Percentiles rank a stretch among this genome's conserved stretches.
phyloP scores from a whole-genome alignment of 1,140 invertebrate species.

The Paraescarpia echinospica region DNA sequence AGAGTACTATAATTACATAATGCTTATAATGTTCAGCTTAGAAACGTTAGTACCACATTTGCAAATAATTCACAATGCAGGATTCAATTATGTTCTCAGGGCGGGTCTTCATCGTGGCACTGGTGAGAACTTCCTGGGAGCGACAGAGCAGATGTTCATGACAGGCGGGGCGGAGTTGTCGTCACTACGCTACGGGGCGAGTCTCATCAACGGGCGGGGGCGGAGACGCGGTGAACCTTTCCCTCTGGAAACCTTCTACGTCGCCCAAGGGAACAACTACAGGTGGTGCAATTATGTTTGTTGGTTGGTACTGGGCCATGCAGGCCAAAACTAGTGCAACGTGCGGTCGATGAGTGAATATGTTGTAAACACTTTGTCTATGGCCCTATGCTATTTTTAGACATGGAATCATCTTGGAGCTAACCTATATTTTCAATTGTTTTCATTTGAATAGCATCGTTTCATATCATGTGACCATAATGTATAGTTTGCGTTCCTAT shows the following conservation, averaged over 20 bases:
- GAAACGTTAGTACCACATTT: not conserved
- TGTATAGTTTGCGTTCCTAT: no score
- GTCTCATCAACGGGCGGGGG: constrained; percentile 13
- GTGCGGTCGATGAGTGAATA: no score
- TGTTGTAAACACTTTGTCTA: no score
- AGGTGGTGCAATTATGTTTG: not conserved
- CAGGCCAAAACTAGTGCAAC: no score
- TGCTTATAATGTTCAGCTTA: no score
- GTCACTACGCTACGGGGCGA: not conserved
- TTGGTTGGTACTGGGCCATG: no score
- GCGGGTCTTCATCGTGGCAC: not conserved
- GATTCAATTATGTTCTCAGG: not conserved
- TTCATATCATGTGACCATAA: no score
- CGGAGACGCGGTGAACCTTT: not conserved
- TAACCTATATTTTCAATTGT: no score
- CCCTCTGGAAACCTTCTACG: not conserved
- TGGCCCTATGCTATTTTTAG: no score
- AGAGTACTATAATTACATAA: no score
- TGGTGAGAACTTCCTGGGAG: not conserved
- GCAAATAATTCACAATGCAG: not conserved
- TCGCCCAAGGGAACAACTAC: not conserved
- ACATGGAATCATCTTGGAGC: no score
- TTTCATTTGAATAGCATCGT: no score
- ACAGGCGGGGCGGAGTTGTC: not conserved
- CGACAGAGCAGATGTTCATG: not conserved